Conservation (phyloP, 2,888 invertebrate genomes). For the Apomyelois bistriatella region DNA sequence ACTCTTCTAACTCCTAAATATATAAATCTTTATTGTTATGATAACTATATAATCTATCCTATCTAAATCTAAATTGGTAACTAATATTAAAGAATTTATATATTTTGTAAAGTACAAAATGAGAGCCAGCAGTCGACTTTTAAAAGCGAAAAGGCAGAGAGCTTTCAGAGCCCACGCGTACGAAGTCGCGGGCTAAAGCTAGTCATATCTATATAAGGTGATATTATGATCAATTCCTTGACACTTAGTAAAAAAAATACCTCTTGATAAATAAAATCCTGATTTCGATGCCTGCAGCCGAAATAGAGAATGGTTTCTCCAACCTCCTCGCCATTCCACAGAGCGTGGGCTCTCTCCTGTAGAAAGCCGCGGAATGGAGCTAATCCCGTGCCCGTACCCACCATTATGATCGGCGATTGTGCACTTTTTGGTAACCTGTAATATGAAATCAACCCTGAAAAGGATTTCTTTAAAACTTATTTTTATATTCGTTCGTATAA, state of each 20-base stretch:
- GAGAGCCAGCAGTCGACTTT: no score
- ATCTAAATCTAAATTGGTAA: no score
- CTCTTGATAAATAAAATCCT: conserved; percentile 96
- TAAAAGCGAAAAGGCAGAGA: no score
- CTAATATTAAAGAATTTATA: no score
- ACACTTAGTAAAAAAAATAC: conserved; percentile 35
- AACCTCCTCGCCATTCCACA: conserved; percentile 89
- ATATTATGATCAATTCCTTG: background rate
- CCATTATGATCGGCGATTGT: conserved; percentile 97
- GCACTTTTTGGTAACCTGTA: conserved; percentile 91
- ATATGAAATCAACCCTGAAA: background rate
- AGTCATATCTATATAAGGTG: no score
- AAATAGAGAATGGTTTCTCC: conserved; percentile 97
- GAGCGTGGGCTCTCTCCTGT: conserved; percentile 91
- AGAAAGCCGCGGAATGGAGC: conserved; percentile 99
- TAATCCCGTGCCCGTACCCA: conserved; percentile 98
- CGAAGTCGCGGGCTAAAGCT: no score
- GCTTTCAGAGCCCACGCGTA: no score
- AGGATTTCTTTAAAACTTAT: no score
- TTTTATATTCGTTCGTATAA: no score
- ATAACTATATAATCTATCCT: no score
- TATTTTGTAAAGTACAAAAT: no score
- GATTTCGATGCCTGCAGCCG: conserved; percentile 93
- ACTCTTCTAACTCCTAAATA: conserved; percentile 87
- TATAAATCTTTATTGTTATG: background rate